phyloP scores from a whole-genome alignment of 2,797 vertebrate species.

The Potorous gilbertii region DNA sequence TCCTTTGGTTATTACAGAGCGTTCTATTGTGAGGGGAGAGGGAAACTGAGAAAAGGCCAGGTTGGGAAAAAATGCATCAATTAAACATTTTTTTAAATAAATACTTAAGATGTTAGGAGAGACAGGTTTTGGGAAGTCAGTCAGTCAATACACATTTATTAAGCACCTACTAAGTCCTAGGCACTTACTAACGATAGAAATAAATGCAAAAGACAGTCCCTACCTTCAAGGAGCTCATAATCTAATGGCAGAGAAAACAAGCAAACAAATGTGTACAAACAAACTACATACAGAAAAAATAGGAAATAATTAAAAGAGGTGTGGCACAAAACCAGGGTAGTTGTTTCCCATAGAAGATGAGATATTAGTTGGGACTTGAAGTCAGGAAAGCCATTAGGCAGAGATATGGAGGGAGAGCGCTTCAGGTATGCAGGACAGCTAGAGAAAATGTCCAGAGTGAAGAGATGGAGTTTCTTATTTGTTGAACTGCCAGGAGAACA shows the following conservation, averaged over 20 bases:
- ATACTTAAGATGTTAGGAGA: not conserved
- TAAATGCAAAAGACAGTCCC: not conserved
- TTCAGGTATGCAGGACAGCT: not conserved
- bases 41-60: not conserved
- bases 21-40: not conserved
- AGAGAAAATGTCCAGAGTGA: not conserved
- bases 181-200: not conserved
- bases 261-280: not conserved
- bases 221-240: not conserved
- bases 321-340: not conserved
- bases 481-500: not conserved
- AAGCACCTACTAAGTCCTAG: not conserved
- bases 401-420: not conserved
- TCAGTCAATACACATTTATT: not conserved
- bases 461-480: not conserved
- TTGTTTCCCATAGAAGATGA: not conserved
- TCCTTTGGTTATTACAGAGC: not conserved
- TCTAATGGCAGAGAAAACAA: not conserved
- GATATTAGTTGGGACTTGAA: not conserved
- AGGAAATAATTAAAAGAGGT: not conserved
- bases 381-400: not conserved
- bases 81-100: slow-evolving; percentile 1
- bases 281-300: not conserved
- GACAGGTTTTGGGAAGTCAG: not conserved
- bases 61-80: not conserved